phyloP scores from a whole-genome alignment of 2,888 invertebrate genomes.

The Cephus sareptanus region DNA sequence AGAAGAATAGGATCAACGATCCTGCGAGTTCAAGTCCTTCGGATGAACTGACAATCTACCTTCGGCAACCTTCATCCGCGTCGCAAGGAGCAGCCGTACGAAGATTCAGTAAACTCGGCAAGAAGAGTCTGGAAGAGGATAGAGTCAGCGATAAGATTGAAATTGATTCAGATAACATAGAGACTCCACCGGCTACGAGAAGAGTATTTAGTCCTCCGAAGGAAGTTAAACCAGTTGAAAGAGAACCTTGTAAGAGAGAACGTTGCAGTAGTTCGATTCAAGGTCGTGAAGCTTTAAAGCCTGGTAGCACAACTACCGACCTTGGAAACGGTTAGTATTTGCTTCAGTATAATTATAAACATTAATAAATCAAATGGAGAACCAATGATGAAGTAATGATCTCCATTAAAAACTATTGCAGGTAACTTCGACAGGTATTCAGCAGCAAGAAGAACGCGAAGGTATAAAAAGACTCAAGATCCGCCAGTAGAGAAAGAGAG shows the following conservation, averaged over 20 bases:
- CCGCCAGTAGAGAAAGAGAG: slow-evolving; percentile 33
- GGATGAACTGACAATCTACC: slow-evolving; percentile 59
- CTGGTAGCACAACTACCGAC: slow-evolving; percentile 39
- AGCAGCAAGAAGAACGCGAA: slow-evolving; percentile 81
- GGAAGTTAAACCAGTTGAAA: slow-evolving; percentile 68
- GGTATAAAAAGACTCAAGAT: slow-evolving; percentile 75
- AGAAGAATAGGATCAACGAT: slow-evolving; percentile 55
- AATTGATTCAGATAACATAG: slow-evolving; percentile 91
- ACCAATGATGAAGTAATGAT: not conserved
- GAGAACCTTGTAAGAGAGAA: slow-evolving; percentile 58
- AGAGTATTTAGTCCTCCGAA: slow-evolving; percentile 75
- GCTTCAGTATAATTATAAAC: slow-evolving; percentile 21
- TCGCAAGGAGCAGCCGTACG: slow-evolving; percentile 39
- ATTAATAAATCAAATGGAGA: not conserved
- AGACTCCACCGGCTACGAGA: slow-evolving; percentile 87
- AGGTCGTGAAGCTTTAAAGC: slow-evolving; percentile 46
- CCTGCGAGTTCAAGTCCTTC: slow-evolving; percentile 41
- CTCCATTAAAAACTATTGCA: slow-evolving; percentile 9
- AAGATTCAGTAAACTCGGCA: slow-evolving; percentile 46
- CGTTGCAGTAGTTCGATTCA: slow-evolving; percentile 55
- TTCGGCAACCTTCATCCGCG: slow-evolving; percentile 50
- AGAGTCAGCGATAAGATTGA: slow-evolving; percentile 76
- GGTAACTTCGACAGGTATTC: slow-evolving; percentile 89
- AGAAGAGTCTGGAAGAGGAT: slow-evolving; percentile 42
- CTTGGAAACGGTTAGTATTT: slow-evolving; percentile 51